Conservation (phyloP, 2,888 invertebrate genomes). For the Orthosia cruda region DNA sequence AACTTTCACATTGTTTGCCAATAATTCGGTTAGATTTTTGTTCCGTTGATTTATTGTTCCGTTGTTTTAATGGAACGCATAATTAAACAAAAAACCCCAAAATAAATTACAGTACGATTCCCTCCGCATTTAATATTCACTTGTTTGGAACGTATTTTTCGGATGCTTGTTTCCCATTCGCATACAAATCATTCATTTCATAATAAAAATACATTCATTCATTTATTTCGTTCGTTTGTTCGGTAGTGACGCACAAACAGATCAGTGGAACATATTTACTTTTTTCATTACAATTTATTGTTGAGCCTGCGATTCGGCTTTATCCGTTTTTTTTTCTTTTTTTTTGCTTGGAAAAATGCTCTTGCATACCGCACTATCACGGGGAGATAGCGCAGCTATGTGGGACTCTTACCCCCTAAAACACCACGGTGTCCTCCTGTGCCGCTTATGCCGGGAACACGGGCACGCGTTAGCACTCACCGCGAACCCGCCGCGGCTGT, state of each 20-base stretch:
- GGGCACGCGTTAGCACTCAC: no score
- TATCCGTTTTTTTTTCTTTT: no score
- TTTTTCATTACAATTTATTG: slow-evolving; percentile 56
- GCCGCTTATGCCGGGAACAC: no score
- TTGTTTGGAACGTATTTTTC: slow-evolving; percentile 21
- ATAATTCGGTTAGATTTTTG: no score
- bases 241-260: slow-evolving; percentile 35
- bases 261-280: slow-evolving; percentile 54
- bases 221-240: slow-evolving; percentile 40
- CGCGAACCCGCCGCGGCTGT: no score
- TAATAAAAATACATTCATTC: slow-evolving; percentile 53
- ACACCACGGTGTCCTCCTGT: no score
- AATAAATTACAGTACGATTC: slow-evolving; percentile 5
- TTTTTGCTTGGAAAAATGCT: no score
- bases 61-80: neutral
- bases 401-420: no score
- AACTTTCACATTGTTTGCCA: no score
- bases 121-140: slow-evolving; percentile 30
- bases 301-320: slow-evolving; percentile 16
- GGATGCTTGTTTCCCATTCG: slow-evolving; percentile 35
- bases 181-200: slow-evolving; percentile 38
- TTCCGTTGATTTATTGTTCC: no score
- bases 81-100: neutral
- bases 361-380: no score
- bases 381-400: no score